Percentiles rank a stretch among this genome's conserved stretches.
Conservation (phyloP, 2,113 vertebrate species). For the Pimephales promelas region DNA sequence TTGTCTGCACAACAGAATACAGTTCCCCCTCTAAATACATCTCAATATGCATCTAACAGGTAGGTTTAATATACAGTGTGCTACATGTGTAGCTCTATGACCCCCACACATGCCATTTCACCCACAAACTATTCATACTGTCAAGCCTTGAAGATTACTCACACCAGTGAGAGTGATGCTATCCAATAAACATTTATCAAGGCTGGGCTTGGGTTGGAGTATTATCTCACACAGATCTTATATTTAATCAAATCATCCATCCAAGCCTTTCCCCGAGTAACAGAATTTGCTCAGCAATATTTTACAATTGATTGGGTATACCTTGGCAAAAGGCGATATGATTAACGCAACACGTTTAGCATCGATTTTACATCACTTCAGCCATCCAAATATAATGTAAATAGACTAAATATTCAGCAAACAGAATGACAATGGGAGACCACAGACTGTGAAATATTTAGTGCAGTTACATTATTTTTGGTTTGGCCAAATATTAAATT, state of each 20-base stretch:
- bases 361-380: conserved; percentile 39
- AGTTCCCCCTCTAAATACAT: neutral
- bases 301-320: conserved; percentile 21
- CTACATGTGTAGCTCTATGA: neutral
- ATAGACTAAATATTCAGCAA: conserved; percentile 21
- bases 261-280: neutral
- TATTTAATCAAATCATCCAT: conserved; percentile 31
- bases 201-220: neutral
- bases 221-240: conserved; percentile 12
- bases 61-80: neutral
- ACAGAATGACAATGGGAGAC: neutral
- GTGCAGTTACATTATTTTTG: conserved; percentile 11
- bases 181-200: conserved; percentile 10
- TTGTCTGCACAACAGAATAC: neutral
- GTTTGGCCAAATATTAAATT: neutral
- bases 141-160: conserved; percentile 3
- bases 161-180: neutral
- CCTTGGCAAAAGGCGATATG: conserved; percentile 5
- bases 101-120: neutral
- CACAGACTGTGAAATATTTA: neutral
- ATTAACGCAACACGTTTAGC: conserved; percentile 16
- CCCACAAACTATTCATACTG: neutral
- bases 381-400: conserved; percentile 32
- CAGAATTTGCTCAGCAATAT: conserved; percentile 18
- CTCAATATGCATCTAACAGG: neutral